Evolutionary conservation across 2,113 vertebrate genomes (phyloP), one percentile per base, ranked within the genome.

Genomic region (Sisor rabdophorus): DNA sequence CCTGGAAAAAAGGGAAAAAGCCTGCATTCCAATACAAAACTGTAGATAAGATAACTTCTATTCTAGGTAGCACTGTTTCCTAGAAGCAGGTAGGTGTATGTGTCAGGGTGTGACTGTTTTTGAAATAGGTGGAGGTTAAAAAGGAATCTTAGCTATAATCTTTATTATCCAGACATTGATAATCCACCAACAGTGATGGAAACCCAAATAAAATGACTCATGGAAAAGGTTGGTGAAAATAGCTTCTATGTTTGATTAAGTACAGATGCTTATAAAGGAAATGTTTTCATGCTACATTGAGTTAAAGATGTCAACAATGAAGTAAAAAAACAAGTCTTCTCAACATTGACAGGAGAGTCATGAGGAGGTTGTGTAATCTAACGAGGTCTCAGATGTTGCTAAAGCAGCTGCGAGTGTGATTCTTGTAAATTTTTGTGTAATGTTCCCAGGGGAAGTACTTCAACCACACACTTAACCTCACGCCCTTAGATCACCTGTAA

Each of bases 31-130:
- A 69, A 12, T 30, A 30, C 55, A 73, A 64, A 79, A 69, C 44
- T 9, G 10, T 12, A 73, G 73, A 82, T 82, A 73, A 82, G 81
- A 82, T 82, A 79, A 69, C 56, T 50, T 9, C 47, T 76, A 61
- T 82, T 82, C 81, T 61, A 4, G 64, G 81, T 76, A 72, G 64
- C 63, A 75, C 61, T 76, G 61, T 76, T 44, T 28, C 60, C 73
- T 61, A 19, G 69, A 73, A 75, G 60, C 68, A 69, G 55, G 22
- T 30, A 17, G 0, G 50, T 59, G 71, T 63, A 52, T 36, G 55
- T 64, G 19, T 47, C 32, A 75, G 72, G 72, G 78, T 58, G 68
- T 76, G 77, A 67, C 13, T 60, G 24, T 72, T 61, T 65, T 79
- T 75, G 24, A 77, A 28, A 50, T 30, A 52, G 59, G 58, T 65